These are phyloP conservation scores for Dicaeum eximium DNA, from an alignment of 2,113 vertebrate species.

Conservation along the genomic window DNA sequence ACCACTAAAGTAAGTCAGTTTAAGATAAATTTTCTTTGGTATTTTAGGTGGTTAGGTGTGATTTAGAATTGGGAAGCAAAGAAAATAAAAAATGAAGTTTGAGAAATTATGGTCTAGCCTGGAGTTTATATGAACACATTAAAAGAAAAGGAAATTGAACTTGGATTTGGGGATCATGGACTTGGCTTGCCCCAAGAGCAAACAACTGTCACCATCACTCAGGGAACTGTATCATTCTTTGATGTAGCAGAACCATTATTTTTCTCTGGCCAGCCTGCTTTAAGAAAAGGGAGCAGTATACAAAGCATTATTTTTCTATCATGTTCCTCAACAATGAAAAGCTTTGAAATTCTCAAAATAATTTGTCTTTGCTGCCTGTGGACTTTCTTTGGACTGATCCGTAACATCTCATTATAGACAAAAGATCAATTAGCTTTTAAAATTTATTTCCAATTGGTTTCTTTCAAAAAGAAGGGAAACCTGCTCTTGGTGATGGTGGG, in stretches of 20 bases:
- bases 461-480: not conserved
- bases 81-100: not conserved
- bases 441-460: not conserved
- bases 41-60: not conserved
- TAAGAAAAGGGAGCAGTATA: not conserved
- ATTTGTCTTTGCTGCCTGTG: not conserved
- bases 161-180: not conserved
- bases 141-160: not conserved
- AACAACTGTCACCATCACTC: not conserved
- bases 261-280: not conserved
- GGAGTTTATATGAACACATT: not conserved
- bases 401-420: not conserved
- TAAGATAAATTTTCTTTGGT: not conserved
- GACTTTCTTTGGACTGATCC: not conserved
- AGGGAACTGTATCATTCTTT: not conserved
- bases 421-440: not conserved
- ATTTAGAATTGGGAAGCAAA: not conserved
- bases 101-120: not conserved
- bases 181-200: not conserved
- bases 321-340: not conserved
- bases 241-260: not conserved
- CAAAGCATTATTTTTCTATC: not conserved
- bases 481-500: not conserved
- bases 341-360: not conserved
- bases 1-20: not conserved